These are phyloP conservation scores for Heliothis subflexa DNA, from an alignment of 1,140 invertebrate genomes.

Conservation along the genomic window DNA sequence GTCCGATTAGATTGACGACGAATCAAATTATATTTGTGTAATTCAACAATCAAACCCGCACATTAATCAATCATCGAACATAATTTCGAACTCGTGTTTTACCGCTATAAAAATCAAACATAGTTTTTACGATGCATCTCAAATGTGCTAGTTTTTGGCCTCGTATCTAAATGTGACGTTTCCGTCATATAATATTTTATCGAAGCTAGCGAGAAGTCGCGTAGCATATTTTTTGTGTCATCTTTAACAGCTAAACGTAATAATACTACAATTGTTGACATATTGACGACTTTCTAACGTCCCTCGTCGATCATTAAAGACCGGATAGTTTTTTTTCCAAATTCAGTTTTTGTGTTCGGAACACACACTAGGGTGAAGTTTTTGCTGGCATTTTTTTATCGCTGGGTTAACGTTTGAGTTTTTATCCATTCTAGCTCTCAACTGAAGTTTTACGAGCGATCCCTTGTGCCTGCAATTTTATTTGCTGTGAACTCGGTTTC, in stretches of 20 bases:
- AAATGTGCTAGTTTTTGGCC: slow-evolving; percentile 17
- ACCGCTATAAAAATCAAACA: slow-evolving; percentile 43
- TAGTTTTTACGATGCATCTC: slow-evolving; percentile 17
- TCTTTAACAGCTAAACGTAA: slow-evolving; percentile 30
- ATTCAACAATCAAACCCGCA: slow-evolving; percentile 30
- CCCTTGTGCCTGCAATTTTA: slow-evolving; percentile 54
- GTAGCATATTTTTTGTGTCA: slow-evolving; percentile 24
- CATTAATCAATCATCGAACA: slow-evolving; percentile 45
- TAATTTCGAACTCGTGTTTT: slow-evolving; percentile 30
- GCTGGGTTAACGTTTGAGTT: slow-evolving; percentile 44
- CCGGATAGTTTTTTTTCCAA: slow-evolving; percentile 30
- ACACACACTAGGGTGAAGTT: slow-evolving; percentile 48
- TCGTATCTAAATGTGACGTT: slow-evolving; percentile 4
- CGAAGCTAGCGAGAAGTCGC: background rate
- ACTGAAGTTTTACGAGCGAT: slow-evolving; percentile 54
- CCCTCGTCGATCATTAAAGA: slow-evolving; percentile 46
- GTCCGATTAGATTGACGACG: slow-evolving; percentile 46
- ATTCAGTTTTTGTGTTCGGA: slow-evolving; percentile 35
- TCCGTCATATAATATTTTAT: background rate
- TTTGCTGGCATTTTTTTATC: slow-evolving; percentile 56
- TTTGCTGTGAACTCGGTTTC: slow-evolving; percentile 48
- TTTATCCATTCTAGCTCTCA: slow-evolving; percentile 51
- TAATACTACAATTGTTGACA: slow-evolving; percentile 30
- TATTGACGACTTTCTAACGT: slow-evolving; percentile 51
- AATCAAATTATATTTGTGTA: slow-evolving; percentile 47